phyloP scores from a whole-genome alignment of 2,888 invertebrate species.

The Cremastinae sp. region DNA sequence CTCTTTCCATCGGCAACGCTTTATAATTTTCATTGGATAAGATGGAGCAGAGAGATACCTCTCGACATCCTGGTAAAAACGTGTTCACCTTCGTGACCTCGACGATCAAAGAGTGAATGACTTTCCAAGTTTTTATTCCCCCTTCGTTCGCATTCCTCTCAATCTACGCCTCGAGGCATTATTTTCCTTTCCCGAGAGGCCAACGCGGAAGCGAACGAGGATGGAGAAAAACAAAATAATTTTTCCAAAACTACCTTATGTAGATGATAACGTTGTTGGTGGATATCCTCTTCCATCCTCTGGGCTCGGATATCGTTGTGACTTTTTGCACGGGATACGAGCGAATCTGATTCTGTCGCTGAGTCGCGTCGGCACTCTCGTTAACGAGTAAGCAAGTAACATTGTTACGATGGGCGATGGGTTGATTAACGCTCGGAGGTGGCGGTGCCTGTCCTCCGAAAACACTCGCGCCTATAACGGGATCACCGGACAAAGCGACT shows the following conservation, averaged over 20 bases:
- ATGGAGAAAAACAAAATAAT: too few species aligned
- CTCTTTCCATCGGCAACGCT: too few species aligned
- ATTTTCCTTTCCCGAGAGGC: constrained; percentile 56
- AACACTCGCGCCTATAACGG: constrained; percentile 68
- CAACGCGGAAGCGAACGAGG: too few species aligned
- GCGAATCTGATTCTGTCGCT: constrained; percentile 69
- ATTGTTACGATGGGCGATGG: constrained; percentile 64
- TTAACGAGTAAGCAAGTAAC: constrained; percentile 56
- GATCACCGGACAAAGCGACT: constrained; percentile 60
- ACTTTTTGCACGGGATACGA: constrained; percentile 59
- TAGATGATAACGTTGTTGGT: constrained; percentile 88
- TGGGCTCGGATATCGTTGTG: constrained; percentile 84
- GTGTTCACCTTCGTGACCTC: too few species aligned
- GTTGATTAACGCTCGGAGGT: constrained; percentile 61
- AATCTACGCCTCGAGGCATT: constrained; percentile 59
- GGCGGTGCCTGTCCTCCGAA: constrained; percentile 77
- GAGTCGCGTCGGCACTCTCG: constrained; percentile 57
- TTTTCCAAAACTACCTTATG: constrained; percentile 87
- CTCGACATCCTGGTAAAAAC: too few species aligned
- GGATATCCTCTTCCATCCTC: constrained; percentile 89
- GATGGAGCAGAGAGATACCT: too few species aligned
- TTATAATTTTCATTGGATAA: too few species aligned
- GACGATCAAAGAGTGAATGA: constrained; percentile 51
- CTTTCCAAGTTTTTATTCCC: constrained; percentile 20
- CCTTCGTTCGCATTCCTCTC: constrained; percentile 44